These are phyloP conservation scores for Argyresthia goedartella DNA, from an alignment of 2,888 invertebrate genomes.

Conservation along the genomic window DNA sequence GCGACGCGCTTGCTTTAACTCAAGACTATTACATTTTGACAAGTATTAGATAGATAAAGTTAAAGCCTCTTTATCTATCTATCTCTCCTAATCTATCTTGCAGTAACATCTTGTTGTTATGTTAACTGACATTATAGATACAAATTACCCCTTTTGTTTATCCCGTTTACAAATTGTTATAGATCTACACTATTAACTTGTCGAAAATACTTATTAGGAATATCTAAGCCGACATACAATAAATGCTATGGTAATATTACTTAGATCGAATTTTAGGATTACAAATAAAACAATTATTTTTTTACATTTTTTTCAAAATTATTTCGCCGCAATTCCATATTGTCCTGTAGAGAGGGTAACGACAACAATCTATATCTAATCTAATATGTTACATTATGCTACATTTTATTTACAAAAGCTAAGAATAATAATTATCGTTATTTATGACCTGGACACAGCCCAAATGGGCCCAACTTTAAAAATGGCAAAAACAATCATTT, in stretches of 20 bases:
- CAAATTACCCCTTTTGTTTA: not conserved
- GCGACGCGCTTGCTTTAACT: too few species aligned
- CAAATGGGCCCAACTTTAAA: too few species aligned
- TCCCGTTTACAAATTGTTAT: not conserved
- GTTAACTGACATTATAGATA: too few species aligned
- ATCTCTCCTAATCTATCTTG: too few species aligned
- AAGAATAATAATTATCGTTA: too few species aligned
- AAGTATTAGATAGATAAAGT: too few species aligned
- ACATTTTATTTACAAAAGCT: not conserved
- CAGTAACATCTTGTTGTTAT: too few species aligned
- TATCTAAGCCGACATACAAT: not conserved
- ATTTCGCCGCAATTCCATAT: constrained; percentile 54
- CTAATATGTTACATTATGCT: not conserved
- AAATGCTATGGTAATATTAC: not conserved
- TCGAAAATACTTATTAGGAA: not conserved
- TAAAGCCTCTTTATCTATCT: too few species aligned
- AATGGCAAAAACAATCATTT: too few species aligned
- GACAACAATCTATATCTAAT: not conserved
- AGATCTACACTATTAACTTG: not conserved
- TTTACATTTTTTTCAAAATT: constrained; percentile 42
- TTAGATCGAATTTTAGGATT: constrained; percentile 5
- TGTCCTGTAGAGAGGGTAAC: constrained; percentile 33
- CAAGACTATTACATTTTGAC: too few species aligned
- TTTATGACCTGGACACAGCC: too few species aligned
- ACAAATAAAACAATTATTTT: constrained; percentile 26